Conservation (phyloP, 2,888 invertebrate species). For the Tenthredo notha region DNA sequence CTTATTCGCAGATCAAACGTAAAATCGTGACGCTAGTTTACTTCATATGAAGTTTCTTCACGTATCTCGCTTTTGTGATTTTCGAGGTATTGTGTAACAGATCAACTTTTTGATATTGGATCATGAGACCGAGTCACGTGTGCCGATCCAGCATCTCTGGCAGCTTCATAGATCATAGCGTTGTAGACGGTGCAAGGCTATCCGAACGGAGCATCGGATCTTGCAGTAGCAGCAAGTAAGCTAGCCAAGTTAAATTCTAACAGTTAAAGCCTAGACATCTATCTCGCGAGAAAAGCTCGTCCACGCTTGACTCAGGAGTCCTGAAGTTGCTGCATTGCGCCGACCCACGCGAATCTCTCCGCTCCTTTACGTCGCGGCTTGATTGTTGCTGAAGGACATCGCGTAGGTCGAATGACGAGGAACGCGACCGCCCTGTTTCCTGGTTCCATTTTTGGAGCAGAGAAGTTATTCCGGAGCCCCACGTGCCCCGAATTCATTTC, state of each 20-base stretch:
- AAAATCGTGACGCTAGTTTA: too few species aligned
- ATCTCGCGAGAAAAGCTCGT: slow-evolving; percentile 56
- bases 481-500: neutral
- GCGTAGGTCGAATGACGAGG: slow-evolving; percentile 52
- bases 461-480: slow-evolving; percentile 12
- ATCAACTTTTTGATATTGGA: too few species aligned
- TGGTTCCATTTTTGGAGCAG: slow-evolving; percentile 46
- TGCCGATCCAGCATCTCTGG: slow-evolving; percentile 62
- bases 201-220: slow-evolving; percentile 56
- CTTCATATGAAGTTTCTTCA: too few species aligned
- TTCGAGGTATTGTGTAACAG: too few species aligned
- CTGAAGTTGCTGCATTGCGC: slow-evolving; percentile 23
- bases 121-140: slow-evolving; percentile 62
- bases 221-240: slow-evolving; percentile 54
- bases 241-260: slow-evolving; percentile 56
- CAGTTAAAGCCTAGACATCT: slow-evolving; percentile 56
- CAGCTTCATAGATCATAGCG: slow-evolving; percentile 61
- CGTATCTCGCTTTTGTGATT: too few species aligned
- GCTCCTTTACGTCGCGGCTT: slow-evolving; percentile 2
- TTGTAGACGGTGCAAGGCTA: slow-evolving; percentile 53
- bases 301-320: slow-evolving; percentile 5
- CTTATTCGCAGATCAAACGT: too few species aligned
- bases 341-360: slow-evolving; percentile 47
- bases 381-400: slow-evolving; percentile 48
- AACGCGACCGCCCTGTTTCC: slow-evolving; percentile 33